phyloP scores from a whole-genome alignment of 2,888 invertebrate genomes.

The Alloplasta piceator region DNA sequence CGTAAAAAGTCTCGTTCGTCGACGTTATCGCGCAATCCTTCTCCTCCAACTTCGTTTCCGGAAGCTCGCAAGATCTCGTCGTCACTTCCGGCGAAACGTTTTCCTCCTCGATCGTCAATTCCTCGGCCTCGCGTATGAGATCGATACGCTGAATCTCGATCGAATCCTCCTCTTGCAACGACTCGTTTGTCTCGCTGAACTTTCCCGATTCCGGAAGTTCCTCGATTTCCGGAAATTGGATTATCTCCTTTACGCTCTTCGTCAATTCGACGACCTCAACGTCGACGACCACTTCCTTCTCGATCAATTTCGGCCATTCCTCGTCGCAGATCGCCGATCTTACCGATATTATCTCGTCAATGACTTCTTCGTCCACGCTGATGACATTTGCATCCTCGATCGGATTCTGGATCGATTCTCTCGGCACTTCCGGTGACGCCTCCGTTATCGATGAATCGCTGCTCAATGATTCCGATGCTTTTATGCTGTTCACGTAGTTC shows the following conservation, averaged over 20 bases:
- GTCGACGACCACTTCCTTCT: slow-evolving; percentile 74
- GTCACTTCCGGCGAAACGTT: slow-evolving; percentile 11
- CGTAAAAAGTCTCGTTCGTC: slow-evolving; percentile 43
- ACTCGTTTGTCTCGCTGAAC: slow-evolving; percentile 75
- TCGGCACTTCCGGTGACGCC: neutral
- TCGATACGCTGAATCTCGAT: slow-evolving; percentile 77
- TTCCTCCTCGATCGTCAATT: slow-evolving; percentile 65
- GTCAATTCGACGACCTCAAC: slow-evolving; percentile 79
- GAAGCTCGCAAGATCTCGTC: neutral
- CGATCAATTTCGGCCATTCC: slow-evolving; percentile 67
- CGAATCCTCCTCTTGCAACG: slow-evolving; percentile 71
- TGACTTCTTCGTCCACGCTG: slow-evolving; percentile 60
- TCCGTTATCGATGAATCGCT: neutral
- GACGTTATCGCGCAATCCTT: slow-evolving; percentile 1
- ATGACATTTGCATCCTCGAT: slow-evolving; percentile 60
- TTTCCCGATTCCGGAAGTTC: slow-evolving; percentile 78
- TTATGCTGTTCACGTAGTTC: slow-evolving; percentile 80
- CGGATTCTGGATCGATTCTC: neutral
- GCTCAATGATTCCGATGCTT: slow-evolving; percentile 66
- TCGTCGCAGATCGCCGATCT: slow-evolving; percentile 62
- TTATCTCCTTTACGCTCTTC: slow-evolving; percentile 79
- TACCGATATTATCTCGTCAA: slow-evolving; percentile 32
- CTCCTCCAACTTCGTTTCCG: neutral
- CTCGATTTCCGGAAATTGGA: slow-evolving; percentile 81
- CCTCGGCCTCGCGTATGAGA: slow-evolving; percentile 79